phyloP scores from a whole-genome alignment of 2,888 invertebrate genomes.

The Thecophora atra region DNA sequence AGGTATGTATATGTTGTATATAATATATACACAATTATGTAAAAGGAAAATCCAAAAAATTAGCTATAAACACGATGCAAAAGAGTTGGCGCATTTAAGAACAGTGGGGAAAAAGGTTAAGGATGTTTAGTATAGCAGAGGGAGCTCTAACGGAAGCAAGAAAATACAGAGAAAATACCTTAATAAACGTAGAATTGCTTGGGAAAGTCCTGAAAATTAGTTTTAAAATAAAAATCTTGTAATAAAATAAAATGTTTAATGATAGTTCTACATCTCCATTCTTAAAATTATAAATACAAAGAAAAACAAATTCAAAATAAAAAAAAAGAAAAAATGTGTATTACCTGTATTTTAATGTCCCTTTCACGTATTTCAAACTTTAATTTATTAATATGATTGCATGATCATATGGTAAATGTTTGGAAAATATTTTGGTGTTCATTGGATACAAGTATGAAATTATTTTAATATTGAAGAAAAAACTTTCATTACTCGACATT shows the following conservation, averaged over 20 bases:
- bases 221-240: slow-evolving; percentile 39
- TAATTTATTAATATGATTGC: neutral
- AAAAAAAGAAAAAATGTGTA: slow-evolving; percentile 35
- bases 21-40: slow-evolving; percentile 42
- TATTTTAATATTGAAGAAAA: too few relatives aligned
- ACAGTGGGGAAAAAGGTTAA: slow-evolving; percentile 23
- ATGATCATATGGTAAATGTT: too few relatives aligned
- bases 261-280: slow-evolving; percentile 42
- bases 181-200: slow-evolving; percentile 16
- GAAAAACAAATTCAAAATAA: slow-evolving; percentile 36
- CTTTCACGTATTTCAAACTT: neutral
- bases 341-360: slow-evolving; percentile 43
- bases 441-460: too few relatives aligned
- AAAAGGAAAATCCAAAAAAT: slow-evolving; percentile 34
- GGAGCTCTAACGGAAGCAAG: slow-evolving; percentile 10
- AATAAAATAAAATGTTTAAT: slow-evolving; percentile 39
- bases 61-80: neutral
- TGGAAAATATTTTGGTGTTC: too few relatives aligned
- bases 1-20: slow-evolving; percentile 26
- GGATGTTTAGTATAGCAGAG: neutral
- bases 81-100: neutral
- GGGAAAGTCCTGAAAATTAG: slow-evolving; percentile 35
- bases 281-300: slow-evolving; percentile 29
- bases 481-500: too few relatives aligned
- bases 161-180: neutral